A percentile compares a stretch with the other conserved stretches of the same genome.
Evolutionary conservation across 1,140 invertebrate genomes (phyloP).

Genomic region (Trichoplusia ni): DNA sequence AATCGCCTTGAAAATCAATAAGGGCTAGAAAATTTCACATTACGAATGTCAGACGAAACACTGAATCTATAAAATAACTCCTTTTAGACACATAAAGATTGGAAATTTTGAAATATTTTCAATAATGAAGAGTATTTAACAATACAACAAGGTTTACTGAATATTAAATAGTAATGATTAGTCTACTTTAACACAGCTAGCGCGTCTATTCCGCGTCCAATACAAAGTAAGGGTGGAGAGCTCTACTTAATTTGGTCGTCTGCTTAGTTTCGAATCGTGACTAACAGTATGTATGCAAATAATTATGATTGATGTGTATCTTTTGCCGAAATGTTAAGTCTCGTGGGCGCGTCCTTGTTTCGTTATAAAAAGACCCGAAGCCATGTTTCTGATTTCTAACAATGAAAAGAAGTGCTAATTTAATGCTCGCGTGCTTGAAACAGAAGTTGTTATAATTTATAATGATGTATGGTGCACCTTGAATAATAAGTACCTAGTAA

Average conservation of each 20-base stretch:
- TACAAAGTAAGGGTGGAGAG: background rate
- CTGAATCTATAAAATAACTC: no score
- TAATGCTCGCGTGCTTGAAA: conserved; percentile 27
- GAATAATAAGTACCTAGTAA: conserved; percentile 24
- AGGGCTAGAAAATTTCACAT: no score
- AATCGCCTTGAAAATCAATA: no score
- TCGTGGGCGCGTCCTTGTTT: conserved; percentile 46
- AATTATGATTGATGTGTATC: conserved; percentile 56
- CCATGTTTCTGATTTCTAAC: conserved; percentile 28
- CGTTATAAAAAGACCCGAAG: conserved; percentile 32
- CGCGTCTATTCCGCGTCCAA: no score
- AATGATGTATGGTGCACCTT: conserved; percentile 25
- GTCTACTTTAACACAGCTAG: no score
- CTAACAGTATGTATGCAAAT: conserved; percentile 47
- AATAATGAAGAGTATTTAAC: no score
- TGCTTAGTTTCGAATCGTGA: conserved; percentile 40
- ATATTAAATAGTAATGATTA: no score
- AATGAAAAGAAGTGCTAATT: conserved; percentile 23
- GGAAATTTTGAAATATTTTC: no score
- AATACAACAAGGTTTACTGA: no score
- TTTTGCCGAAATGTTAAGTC: conserved; percentile 46
- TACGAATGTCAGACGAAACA: no score
- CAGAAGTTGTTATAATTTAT: conserved; percentile 33
- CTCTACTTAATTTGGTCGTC: conserved; percentile 16
- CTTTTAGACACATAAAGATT: no score